Percentiles rank a stretch among this genome's conserved stretches.
Evolutionary conservation across 2,888 invertebrate species (phyloP).

Genomic region (Drosophila fulvimacula): DNA sequence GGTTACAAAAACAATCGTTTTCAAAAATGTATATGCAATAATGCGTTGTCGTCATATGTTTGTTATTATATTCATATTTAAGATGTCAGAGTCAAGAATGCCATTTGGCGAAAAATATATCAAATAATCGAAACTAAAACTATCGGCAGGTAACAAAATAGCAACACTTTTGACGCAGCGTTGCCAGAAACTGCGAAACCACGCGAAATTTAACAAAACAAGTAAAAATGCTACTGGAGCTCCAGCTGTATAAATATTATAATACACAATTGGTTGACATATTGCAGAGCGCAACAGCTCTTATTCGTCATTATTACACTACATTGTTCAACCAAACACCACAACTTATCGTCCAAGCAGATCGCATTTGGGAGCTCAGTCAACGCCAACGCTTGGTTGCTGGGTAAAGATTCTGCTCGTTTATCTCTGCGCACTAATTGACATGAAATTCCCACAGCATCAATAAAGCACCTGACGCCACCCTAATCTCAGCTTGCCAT

Average conservation of each 20-base stretch:
- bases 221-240: slow-evolving; percentile 22
- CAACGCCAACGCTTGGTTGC: slow-evolving; percentile 44
- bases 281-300: slow-evolving; percentile 22
- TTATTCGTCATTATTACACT: slow-evolving; percentile 26
- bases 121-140: background rate
- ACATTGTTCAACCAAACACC: slow-evolving; percentile 4
- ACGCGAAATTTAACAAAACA: slow-evolving; percentile 13
- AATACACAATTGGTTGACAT: slow-evolving; percentile 17
- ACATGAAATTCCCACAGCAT: slow-evolving; percentile 20
- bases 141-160: slow-evolving; percentile 13
- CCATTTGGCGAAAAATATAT: background rate
- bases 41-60: background rate
- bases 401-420: slow-evolving; percentile 40
- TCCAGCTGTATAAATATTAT: slow-evolving; percentile 20
- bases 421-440: background rate
- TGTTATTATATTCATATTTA: background rate
- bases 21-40: background rate
- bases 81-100: background rate
- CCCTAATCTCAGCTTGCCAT: slow-evolving; percentile 42
- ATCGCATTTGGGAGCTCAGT: slow-evolving; percentile 54
- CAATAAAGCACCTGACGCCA: slow-evolving; percentile 21
- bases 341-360: slow-evolving; percentile 18
- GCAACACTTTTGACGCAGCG: background rate
- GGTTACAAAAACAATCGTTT: background rate
- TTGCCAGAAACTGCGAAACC: slow-evolving; percentile 17